These are phyloP conservation scores for Sus cebifrons DNA, from an alignment of 2,797 vertebrate species.

Conservation along the genomic window DNA sequence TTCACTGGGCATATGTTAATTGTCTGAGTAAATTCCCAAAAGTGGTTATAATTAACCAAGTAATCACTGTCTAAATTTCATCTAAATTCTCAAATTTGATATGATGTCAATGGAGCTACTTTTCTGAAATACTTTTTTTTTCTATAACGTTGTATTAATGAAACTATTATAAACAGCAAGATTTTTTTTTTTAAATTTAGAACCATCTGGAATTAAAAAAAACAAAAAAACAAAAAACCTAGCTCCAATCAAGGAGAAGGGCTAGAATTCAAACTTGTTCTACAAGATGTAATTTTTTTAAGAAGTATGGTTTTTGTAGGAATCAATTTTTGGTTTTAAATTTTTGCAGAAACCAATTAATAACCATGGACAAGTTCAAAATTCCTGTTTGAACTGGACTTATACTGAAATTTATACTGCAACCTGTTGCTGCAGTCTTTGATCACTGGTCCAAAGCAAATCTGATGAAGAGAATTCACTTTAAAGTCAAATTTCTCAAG, in stretches of 20 bases:
- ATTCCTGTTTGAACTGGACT: not conserved
- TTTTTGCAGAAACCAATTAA: not conserved
- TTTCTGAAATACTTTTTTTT: conserved; percentile 18
- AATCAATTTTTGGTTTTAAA: not conserved
- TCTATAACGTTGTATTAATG: not conserved
- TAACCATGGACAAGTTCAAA: not conserved
- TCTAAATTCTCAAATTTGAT: conserved; percentile 12
- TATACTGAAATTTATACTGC: not conserved
- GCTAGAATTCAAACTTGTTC: not conserved
- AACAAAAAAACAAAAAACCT: not conserved
- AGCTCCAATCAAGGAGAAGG: not conserved
- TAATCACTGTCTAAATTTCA: not conserved
- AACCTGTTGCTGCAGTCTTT: conserved; percentile 10
- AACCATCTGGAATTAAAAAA: not conserved
- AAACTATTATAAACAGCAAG: not conserved
- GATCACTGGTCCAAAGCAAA: not conserved
- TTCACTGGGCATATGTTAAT: not conserved
- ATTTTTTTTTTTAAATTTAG: not conserved
- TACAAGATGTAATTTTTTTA: not conserved
- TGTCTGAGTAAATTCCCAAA: not conserved
- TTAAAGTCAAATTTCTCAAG: conserved; percentile 44
- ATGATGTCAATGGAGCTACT: not conserved
- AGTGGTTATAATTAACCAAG: not conserved
- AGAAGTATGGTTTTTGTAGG: not conserved
- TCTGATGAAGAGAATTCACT: conserved; percentile 33